A percentile compares a stretch with the other conserved stretches of the same genome.
phyloP scores from a whole-genome alignment of 2,113 vertebrate genomes.

The Ifrita kowaldi region DNA sequence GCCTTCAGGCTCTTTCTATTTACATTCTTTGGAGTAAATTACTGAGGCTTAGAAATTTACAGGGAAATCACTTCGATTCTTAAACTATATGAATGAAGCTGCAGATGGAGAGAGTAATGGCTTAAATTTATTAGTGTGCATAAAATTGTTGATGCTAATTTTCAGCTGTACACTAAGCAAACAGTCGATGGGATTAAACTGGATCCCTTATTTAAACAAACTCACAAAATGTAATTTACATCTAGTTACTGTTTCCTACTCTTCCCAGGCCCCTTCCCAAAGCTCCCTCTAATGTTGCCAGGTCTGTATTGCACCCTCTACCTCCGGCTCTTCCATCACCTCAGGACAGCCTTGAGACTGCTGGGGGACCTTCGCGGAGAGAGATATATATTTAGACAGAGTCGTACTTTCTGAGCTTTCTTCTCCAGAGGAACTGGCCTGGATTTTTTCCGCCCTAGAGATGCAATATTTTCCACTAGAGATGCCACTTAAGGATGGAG shows the following conservation, averaged over 20 bases:
- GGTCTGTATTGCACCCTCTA: background rate
- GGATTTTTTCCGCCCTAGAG: background rate
- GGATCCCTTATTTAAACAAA: conserved; percentile 58
- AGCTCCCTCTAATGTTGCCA: conserved; percentile 60
- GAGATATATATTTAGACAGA: background rate
- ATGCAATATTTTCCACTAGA: background rate
- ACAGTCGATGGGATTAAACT: conserved; percentile 40
- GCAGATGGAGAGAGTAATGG: conserved; percentile 67
- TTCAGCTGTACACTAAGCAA: conserved; percentile 59
- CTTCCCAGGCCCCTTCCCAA: conserved; percentile 37
- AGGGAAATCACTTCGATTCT: conserved; percentile 56
- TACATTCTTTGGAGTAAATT: conserved; percentile 49
- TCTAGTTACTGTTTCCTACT: conserved; percentile 22
- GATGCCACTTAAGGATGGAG: background rate
- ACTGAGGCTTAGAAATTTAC: conserved; percentile 22
- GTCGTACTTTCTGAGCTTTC: background rate
- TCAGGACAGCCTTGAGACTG: background rate
- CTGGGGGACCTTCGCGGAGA: background rate
- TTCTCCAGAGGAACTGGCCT: background rate
- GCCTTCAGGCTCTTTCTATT: conserved; percentile 53
- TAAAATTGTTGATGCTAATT: conserved; percentile 65
- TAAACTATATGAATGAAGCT: conserved; percentile 57
- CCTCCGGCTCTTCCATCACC: background rate
- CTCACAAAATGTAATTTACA: conserved; percentile 49
- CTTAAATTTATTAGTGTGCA: conserved; percentile 60